Percentiles rank a stretch among this genome's conserved stretches.
phyloP scores from a whole-genome alignment of 2,888 invertebrate genomes.

The Notocelia uddmanniana region DNA sequence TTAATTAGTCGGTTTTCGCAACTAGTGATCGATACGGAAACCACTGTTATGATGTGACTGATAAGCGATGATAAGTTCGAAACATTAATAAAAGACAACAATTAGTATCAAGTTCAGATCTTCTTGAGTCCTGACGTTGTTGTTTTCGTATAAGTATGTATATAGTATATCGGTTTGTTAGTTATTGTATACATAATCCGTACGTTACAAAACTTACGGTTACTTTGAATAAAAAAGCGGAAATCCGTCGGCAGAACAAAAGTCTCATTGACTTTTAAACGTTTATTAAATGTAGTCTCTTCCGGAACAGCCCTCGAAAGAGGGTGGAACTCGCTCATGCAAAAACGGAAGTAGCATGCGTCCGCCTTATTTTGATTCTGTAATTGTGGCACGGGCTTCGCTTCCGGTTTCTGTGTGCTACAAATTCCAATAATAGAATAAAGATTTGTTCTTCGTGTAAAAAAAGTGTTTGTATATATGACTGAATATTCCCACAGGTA shows the following conservation, averaged over 20 bases:
- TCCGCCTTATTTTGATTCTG: slow-evolving; percentile 72
- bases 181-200: background rate
- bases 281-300: slow-evolving; percentile 78
- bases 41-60: background rate
- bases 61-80: background rate
- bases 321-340: slow-evolving; percentile 74
- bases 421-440: slow-evolving; percentile 42
- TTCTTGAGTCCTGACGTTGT: background rate
- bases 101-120: background rate
- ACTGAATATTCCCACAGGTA: slow-evolving; percentile 24
- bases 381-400: slow-evolving; percentile 80
- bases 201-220: slow-evolving; percentile 36
- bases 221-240: slow-evolving; percentile 58
- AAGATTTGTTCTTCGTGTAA: slow-evolving; percentile 20
- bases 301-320: slow-evolving; percentile 78
- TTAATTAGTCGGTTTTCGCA: slow-evolving; percentile 21
- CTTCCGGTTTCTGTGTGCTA: slow-evolving; percentile 73
- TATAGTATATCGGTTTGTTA: background rate
- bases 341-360: slow-evolving; percentile 84
- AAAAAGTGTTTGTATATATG: slow-evolving; percentile 27
- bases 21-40: background rate
- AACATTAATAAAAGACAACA: background rate
- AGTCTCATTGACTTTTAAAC: slow-evolving; percentile 74
- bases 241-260: slow-evolving; percentile 70
- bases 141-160: background rate